phyloP scores from a whole-genome alignment of 2,113 vertebrate genomes.

The Thamnaconus septentrionalis region DNA sequence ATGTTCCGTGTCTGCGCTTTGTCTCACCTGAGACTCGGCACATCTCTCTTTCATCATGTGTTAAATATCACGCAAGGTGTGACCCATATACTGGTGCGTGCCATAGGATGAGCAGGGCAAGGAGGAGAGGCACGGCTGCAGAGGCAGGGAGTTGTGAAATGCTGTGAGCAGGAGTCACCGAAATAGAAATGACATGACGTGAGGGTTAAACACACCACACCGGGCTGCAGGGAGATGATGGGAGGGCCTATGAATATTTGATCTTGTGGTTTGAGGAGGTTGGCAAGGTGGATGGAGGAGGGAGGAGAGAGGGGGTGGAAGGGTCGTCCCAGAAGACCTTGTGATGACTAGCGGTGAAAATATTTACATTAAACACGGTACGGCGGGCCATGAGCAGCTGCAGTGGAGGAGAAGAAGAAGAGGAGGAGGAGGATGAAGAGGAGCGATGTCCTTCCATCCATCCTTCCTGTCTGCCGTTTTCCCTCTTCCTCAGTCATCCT shows the following conservation, averaged over 20 bases:
- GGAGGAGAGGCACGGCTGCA: neutral
- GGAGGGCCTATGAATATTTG: conserved; percentile 57
- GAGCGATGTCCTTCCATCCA: conserved; percentile 17
- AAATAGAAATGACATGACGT: conserved; percentile 23
- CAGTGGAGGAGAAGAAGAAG: neutral
- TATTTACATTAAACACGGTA: conserved; percentile 65
- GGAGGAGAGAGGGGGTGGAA: neutral
- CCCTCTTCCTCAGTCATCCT: conserved; percentile 16
- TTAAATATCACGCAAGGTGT: too few relatives aligned
- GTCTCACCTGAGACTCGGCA: too few relatives aligned
- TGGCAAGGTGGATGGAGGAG: neutral
- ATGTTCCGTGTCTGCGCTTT: too few relatives aligned
- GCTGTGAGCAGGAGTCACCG: conserved; percentile 29
- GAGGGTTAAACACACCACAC: conserved; percentile 43
- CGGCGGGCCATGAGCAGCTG: conserved; percentile 34
- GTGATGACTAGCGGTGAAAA: conserved; percentile 61
- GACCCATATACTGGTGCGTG: neutral
- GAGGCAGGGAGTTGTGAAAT: neutral
- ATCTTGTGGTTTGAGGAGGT: conserved; percentile 31
- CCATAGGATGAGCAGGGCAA: neutral
- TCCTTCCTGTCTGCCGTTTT: conserved; percentile 6
- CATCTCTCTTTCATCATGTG: too few relatives aligned
- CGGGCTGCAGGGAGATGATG: conserved; percentile 10
- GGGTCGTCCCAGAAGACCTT: conserved; percentile 45
- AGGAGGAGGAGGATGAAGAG: conserved; percentile 9